Evolutionary conservation across 2,113 vertebrate genomes (phyloP), one percentile per base, ranked within the genome.

Genomic region (Dunckerocampus dactyliophorus): DNA sequence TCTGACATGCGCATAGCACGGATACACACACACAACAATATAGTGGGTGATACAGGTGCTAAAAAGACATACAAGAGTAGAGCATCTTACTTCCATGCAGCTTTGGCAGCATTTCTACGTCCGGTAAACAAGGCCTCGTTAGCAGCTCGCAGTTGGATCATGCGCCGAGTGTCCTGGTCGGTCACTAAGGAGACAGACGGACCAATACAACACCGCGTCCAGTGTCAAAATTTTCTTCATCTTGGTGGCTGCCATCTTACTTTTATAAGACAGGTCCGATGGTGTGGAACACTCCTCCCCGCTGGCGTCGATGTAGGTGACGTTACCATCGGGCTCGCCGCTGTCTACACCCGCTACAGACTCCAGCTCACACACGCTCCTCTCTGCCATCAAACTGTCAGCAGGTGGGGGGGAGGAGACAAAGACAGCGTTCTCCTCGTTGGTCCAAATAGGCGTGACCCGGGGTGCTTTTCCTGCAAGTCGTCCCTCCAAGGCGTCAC

Each of bases 51-150:
- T 17, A 14, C 17, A 11, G 28, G 1, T 11, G n/a, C 3, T 12
- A 50, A 13, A 13, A 12, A 19, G 47, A 19, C 16, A 19, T n/a
- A 47, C 5, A 21, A 22, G 3, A 49, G 6, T 8, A 8, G 8
- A 19, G 13, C 0, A 1, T 55, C 80, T 74, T 59, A 90, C 88
- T 84, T 90, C 89, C 90, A 90, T 14, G 89, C 90, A 19, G 88
- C 82, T 58, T 90, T 92, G 48, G 90, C 88, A 0, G 88, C 87
- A 22, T 91, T 92, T 62, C 88, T 89, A 72, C 85, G 87, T 46
- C 57, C 57, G 0, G 57, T 59, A 39, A 59, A 59, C 42, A 59
- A 21, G 15, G 43, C 42, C 22, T 59, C 21, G 43, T 59, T 59
- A 39, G 57, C 43, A 3, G 42, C 57, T 24, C 57, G 42, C 57